Evolutionary conservation across 2,888 invertebrate species (phyloP).

Genomic region (Cryptus armator): DNA sequence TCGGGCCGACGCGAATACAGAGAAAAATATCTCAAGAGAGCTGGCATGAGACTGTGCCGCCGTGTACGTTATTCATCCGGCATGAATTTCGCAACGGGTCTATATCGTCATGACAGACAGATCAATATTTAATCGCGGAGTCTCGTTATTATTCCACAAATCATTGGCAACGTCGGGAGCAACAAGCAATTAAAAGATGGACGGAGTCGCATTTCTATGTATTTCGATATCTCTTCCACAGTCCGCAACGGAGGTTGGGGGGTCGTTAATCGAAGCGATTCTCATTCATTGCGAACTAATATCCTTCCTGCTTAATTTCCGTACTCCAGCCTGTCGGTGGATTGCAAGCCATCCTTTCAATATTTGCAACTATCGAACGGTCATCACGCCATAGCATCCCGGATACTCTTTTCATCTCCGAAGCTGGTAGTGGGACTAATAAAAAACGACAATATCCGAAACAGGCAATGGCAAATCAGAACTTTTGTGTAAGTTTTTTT

Average conservation of each 20-base stretch:
- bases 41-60: not conserved
- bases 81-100: constrained; percentile 5
- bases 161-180: constrained; percentile 66
- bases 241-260: constrained; percentile 27
- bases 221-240: constrained; percentile 31
- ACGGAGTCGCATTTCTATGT: constrained; percentile 51
- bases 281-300: constrained; percentile 65
- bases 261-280: constrained; percentile 64
- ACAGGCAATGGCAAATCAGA: not conserved
- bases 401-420: not conserved
- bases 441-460: not conserved
- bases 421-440: not conserved
- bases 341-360: constrained; percentile 46
- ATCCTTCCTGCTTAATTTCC: constrained; percentile 65
- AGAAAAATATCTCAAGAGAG: constrained; percentile 8
- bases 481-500: not conserved
- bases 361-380: constrained; percentile 47
- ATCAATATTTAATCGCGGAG: constrained; percentile 69
- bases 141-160: constrained; percentile 73
- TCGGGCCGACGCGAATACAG: not conserved
- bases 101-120: not conserved
- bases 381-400: not conserved
- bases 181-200: constrained; percentile 74
- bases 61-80: not conserved
- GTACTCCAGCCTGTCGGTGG: constrained; percentile 39